Conservation (phyloP, 2,888 invertebrate species). For the Germaria angustata region DNA sequence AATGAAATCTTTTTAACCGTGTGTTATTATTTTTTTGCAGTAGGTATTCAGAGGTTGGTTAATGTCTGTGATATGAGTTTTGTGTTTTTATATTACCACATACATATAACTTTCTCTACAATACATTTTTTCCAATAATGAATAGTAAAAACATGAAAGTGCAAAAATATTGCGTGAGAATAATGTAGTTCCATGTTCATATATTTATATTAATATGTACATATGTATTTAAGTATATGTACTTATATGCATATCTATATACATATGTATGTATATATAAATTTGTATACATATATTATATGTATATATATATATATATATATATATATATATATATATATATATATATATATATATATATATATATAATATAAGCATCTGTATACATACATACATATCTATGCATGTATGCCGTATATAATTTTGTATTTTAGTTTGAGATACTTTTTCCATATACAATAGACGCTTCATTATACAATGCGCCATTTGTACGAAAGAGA, state of each 20-base stretch:
- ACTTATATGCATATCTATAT: background rate
- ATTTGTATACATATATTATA: too few species aligned
- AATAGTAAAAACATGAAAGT: conserved; percentile 65
- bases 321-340: background rate
- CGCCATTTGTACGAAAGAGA: conserved; percentile 53
- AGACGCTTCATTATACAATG: conserved; percentile 51
- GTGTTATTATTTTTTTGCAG: conserved; percentile 39
- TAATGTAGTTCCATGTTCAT: conserved; percentile 18
- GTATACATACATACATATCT: background rate
- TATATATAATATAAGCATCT: too few species aligned
- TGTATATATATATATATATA: background rate
- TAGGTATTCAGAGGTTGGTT: conserved; percentile 43
- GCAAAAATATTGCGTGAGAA: conserved; percentile 66
- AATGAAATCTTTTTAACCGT: conserved; percentile 62
- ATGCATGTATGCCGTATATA: background rate
- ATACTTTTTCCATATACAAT: conserved; percentile 33
- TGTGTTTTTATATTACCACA: conserved; percentile 47
- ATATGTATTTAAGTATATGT: background rate
- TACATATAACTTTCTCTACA: conserved; percentile 62
- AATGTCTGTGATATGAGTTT: conserved; percentile 62
- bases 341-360: background rate
- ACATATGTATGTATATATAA: background rate
- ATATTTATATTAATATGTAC: background rate
- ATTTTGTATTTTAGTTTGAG: background rate
- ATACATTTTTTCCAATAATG: conserved; percentile 56